phyloP scores from a whole-genome alignment of 2,888 invertebrate species.

The Synanthedon tipuliformis region DNA sequence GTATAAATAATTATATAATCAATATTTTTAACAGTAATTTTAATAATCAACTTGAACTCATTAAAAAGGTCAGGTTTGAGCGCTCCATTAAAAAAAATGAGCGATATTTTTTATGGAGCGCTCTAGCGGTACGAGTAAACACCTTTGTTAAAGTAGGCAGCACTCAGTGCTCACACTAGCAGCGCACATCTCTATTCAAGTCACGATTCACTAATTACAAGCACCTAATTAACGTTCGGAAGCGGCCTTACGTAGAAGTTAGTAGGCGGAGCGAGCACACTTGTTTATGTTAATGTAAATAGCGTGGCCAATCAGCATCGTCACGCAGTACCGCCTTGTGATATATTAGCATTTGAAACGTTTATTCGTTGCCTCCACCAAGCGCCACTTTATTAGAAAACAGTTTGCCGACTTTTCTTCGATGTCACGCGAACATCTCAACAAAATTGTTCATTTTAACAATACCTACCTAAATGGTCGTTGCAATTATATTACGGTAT shows the following conservation, averaged over 20 bases:
- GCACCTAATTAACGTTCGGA: slow-evolving; percentile 58
- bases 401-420: slow-evolving; percentile 32
- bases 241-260: slow-evolving; percentile 45
- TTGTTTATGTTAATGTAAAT: slow-evolving; percentile 64
- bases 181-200: slow-evolving; percentile 30
- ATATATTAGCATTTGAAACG: slow-evolving; percentile 69
- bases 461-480: not conserved
- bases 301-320: slow-evolving; percentile 58
- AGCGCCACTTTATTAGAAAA: slow-evolving; percentile 22
- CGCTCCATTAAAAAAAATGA: too few relatives aligned
- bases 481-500: too few relatives aligned
- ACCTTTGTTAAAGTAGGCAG: slow-evolving; percentile 3
- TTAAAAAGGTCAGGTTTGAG: too few relatives aligned
- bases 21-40: too few relatives aligned
- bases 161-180: slow-evolving; percentile 18
- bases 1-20: too few relatives aligned
- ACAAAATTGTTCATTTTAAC: slow-evolving; percentile 3
- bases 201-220: slow-evolving; percentile 57
- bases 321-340: slow-evolving; percentile 57
- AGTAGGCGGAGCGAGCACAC: slow-evolving; percentile 51
- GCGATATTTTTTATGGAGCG: too few relatives aligned
- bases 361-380: slow-evolving; percentile 45
- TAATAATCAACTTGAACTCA: too few relatives aligned
- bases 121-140: not conserved
- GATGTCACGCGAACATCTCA: slow-evolving; percentile 38